Conservation (phyloP, 2,797 vertebrate species). For the Cynodonichthys magdalenae region DNA sequence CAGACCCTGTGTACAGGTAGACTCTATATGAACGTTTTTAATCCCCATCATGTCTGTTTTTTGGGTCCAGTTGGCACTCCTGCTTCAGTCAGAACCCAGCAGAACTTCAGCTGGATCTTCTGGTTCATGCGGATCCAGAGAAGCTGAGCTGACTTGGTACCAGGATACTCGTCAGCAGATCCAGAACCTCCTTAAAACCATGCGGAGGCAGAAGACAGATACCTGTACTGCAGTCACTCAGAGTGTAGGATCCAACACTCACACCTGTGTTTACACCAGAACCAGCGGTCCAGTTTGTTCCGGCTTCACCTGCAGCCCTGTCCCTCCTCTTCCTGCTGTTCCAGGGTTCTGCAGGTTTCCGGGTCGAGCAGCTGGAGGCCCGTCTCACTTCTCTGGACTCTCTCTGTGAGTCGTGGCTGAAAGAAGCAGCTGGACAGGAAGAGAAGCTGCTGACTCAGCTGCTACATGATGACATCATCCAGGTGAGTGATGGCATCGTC, state of each 20-base stretch:
- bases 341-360: slow-evolving; percentile 38
- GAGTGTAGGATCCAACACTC: slow-evolving; percentile 72
- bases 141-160: slow-evolving; percentile 57
- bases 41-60: neutral
- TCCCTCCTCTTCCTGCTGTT: neutral
- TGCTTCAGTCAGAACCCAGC: slow-evolving; percentile 18
- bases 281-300: neutral
- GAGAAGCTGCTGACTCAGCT: slow-evolving; percentile 22
- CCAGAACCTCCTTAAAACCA: slow-evolving; percentile 78
- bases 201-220: slow-evolving; percentile 77
- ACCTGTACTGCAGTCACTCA: slow-evolving; percentile 77
- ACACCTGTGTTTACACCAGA: neutral
- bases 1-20: too few relatives aligned
- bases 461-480: slow-evolving; percentile 38
- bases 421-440: slow-evolving; percentile 12
- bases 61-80: slow-evolving; percentile 50
- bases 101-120: neutral
- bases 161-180: slow-evolving; percentile 78
- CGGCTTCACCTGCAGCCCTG: neutral
- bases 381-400: slow-evolving; percentile 41
- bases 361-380: slow-evolving; percentile 40
- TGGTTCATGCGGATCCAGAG: slow-evolving; percentile 13
- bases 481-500: slow-evolving; percentile 35
- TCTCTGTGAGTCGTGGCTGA: slow-evolving; percentile 29
- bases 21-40: too few relatives aligned